phyloP scores from a whole-genome alignment of 2,888 invertebrate species.

The Oxyscelio sp. region DNA sequence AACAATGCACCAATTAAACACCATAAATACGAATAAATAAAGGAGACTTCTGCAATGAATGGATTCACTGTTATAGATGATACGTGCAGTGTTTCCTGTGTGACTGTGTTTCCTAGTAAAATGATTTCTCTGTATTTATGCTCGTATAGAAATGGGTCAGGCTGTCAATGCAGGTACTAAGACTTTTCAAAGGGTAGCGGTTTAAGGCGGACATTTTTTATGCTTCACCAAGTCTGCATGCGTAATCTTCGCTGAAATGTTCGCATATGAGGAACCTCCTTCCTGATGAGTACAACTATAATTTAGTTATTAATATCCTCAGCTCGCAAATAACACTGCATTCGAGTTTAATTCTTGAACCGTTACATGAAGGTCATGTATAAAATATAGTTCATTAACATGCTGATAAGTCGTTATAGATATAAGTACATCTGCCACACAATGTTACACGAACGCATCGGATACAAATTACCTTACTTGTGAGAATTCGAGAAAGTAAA shows the following conservation, averaged over 20 bases:
- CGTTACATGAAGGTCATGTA: slow-evolving; percentile 63
- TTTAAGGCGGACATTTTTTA: slow-evolving; percentile 84
- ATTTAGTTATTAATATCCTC: slow-evolving; percentile 59
- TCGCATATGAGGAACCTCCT: slow-evolving; percentile 40
- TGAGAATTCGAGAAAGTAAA: slow-evolving; percentile 18
- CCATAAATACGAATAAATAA: not conserved
- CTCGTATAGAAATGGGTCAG: slow-evolving; percentile 82
- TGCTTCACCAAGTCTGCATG: slow-evolving; percentile 82
- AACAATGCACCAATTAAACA: not conserved
- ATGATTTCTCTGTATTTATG: slow-evolving; percentile 82
- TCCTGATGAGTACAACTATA: slow-evolving; percentile 42
- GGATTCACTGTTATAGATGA: slow-evolving; percentile 32
- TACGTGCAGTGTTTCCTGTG: slow-evolving; percentile 15
- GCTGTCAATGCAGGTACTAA: slow-evolving; percentile 77
- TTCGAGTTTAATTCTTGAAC: slow-evolving; percentile 40
- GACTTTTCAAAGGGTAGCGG: slow-evolving; percentile 84
- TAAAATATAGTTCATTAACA: slow-evolving; percentile 46
- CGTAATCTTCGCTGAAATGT: slow-evolving; percentile 76
- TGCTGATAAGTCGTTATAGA: slow-evolving; percentile 35
- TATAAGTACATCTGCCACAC: slow-evolving; percentile 2
- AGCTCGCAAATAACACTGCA: slow-evolving; percentile 45
- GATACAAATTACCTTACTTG: slow-evolving; percentile 12
- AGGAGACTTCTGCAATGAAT: no score
- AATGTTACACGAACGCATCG: slow-evolving; percentile 17
- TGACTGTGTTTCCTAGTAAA: slow-evolving; percentile 41